Conservation (phyloP, 2,797 vertebrate species). For the Chaenodraco wilsoni region DNA sequence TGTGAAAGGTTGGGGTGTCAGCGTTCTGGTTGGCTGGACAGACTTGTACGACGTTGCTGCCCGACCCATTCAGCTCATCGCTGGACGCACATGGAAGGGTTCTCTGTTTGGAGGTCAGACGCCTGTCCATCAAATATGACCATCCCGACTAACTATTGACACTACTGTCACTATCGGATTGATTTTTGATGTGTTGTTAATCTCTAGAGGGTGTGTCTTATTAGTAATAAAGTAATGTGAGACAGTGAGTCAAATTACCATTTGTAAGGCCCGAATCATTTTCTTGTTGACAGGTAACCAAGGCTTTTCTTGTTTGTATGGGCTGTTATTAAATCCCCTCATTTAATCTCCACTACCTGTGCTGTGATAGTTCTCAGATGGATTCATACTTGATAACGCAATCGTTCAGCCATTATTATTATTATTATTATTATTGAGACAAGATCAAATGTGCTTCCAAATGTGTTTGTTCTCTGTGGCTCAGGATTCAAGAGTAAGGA, state of each 20-base stretch:
- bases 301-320: neutral
- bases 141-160: neutral
- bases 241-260: too few species aligned
- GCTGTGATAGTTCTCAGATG: neutral
- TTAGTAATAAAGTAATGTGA: neutral
- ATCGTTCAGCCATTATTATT: neutral
- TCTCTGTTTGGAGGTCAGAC: conserved; percentile 90
- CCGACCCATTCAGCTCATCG: conserved; percentile 89
- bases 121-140: neutral
- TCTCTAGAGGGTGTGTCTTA: neutral
- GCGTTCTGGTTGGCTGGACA: conserved; percentile 91
- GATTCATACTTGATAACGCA: too few species aligned
- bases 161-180: neutral
- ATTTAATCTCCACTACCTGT: neutral
- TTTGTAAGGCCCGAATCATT: neutral
- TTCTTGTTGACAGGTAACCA: neutral
- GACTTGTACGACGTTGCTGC: conserved; percentile 87
- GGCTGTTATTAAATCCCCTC: too few species aligned
- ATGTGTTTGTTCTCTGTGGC: neutral
- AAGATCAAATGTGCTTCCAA: neutral
- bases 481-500: conserved; percentile 87
- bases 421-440: neutral
- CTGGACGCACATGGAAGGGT: conserved; percentile 94
- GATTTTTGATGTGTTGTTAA: neutral
- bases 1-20: conserved; percentile 92